Conservation (phyloP, 2,113 vertebrate genomes). For the Egretta garzetta region DNA sequence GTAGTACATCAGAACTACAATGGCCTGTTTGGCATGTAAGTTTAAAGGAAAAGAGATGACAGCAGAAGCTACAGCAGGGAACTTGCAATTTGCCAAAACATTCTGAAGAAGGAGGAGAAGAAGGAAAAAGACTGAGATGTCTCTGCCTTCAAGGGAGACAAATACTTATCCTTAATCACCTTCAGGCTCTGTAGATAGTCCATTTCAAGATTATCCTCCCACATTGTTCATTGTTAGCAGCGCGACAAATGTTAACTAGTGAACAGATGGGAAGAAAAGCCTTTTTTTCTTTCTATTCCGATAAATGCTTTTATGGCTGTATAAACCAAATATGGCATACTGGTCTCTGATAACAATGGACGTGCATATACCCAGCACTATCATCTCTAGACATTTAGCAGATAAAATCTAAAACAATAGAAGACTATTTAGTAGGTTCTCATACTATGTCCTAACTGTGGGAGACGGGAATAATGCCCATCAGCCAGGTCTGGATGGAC, state of each 20-base stretch:
- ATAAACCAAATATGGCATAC: neutral
- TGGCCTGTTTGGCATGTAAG: neutral
- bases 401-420: neutral
- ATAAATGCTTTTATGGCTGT: neutral
- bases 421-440: neutral
- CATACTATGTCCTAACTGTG: neutral
- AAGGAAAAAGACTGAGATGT: neutral
- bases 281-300: neutral
- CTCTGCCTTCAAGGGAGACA: neutral
- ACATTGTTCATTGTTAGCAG: neutral
- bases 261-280: neutral
- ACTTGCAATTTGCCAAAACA: neutral
- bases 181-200: neutral
- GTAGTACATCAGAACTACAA: neutral
- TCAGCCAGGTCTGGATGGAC: neutral
- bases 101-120: neutral
- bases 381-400: neutral
- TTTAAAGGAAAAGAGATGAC: neutral
- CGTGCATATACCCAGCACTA: fast-evolving
- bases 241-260: neutral
- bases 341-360: neutral
- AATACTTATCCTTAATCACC: neutral
- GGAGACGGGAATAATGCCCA: neutral
- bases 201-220: neutral
- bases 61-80: neutral